Evolutionary conservation across 2,797 vertebrate genomes (phyloP).

Genomic region (Petrocephalus schoutedeni): DNA sequence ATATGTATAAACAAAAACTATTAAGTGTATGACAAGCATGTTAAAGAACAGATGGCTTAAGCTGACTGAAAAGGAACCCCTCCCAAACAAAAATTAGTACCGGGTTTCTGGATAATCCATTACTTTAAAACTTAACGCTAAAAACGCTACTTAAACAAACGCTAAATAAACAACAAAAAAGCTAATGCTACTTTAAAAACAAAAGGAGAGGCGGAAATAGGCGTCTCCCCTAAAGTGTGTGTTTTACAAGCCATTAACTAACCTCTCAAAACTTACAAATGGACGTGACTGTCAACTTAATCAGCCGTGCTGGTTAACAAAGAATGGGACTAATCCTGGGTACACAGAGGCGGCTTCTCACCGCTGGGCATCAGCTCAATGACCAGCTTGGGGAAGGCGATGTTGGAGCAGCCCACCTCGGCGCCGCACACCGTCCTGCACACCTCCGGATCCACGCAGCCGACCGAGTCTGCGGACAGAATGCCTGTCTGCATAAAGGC

Average conservation of each 20-base stretch:
- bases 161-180: neutral
- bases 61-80: neutral
- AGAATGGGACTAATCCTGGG: neutral
- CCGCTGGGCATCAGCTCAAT: slow-evolving; percentile 85
- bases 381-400: slow-evolving; percentile 83
- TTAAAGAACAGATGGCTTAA: neutral
- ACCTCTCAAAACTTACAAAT: neutral
- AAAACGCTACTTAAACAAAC: neutral
- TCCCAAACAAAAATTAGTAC: neutral
- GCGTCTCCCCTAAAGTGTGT: slow-evolving; percentile 9
- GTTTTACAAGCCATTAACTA: neutral
- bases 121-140: neutral
- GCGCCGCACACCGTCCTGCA: slow-evolving; percentile 74
- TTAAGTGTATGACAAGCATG: neutral
- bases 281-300: neutral
- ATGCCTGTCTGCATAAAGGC: neutral
- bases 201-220: neutral
- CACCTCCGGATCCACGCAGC: slow-evolving; percentile 72
- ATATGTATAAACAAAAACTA: neutral
- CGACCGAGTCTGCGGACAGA: slow-evolving; percentile 63
- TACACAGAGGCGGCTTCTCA: slow-evolving; percentile 45
- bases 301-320: neutral
- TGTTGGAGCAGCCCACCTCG: slow-evolving; percentile 85
- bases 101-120: neutral
- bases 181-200: neutral